Evolutionary conservation across 1,140 invertebrate genomes (phyloP), one percentile per base, ranked within the genome.

Genomic region (Drosophila grimshawi): DNA sequence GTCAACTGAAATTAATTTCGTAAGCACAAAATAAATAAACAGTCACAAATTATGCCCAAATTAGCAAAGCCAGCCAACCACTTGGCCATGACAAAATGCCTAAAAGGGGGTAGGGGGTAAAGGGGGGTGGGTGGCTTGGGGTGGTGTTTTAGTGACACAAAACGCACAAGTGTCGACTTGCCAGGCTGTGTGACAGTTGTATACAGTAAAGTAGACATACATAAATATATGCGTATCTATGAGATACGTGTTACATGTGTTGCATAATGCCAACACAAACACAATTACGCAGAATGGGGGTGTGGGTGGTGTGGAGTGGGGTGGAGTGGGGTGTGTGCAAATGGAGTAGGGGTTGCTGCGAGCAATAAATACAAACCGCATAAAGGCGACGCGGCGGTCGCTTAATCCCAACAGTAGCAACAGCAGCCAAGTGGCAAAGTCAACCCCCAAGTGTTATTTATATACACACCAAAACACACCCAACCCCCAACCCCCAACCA

Each of bases 301-400:
- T 55, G 11, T 6, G 11, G 33, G 29, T 3, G 11, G 11, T 29
- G 29, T 3, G 11, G 32, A 0, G n/a, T 7, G 7, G 62, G 33
- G 7, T n/a, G 39, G n/a, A 5, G 37, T 41, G 52, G 33, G 11
- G 2, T 55, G 33, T 7, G 29, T 6, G 4, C 19, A 19, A 19
- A 19, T 19, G 19, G 27, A 10, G 51, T 53, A 29, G 39, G 39
- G 39, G 39, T 43, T 46, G 39, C 61, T 48, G 72, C 81, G 73
- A 67, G 79, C 90, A 90, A 92, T 92, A 92, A 92, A 92, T 92
- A 88, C 82, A 89, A 92, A 91, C 90, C 90, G 83, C 90, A 92
- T 90, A 92, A 92, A 91, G 78, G 86, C 81, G 63, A 51, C 43
- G 64, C 78, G 41, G 33, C 67, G 61, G 60, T 69, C 62, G 82